These are phyloP conservation scores for Corydoras maculifer DNA, from an alignment of 2,113 vertebrate species.

Conservation along the genomic window DNA sequence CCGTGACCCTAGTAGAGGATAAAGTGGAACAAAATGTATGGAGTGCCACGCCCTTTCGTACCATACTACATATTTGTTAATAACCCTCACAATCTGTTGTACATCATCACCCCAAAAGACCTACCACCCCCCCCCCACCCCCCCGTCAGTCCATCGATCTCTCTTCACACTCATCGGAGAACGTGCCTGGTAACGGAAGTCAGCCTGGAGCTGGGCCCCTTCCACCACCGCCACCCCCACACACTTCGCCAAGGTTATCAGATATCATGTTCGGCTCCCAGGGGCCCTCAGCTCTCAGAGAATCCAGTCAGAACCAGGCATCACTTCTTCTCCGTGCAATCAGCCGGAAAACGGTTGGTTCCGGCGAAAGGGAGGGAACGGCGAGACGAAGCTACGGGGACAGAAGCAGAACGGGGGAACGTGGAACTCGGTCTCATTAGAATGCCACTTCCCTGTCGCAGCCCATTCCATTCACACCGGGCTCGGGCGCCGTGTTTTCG, in stretches of 20 bases:
- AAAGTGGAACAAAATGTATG: too few relatives aligned
- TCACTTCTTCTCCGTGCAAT: background rate
- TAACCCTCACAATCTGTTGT: background rate
- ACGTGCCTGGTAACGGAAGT: conserved; percentile 38
- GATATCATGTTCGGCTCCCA: conserved; percentile 35
- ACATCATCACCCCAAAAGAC: conserved; percentile 27
- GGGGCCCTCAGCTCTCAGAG: conserved; percentile 7
- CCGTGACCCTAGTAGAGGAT: too few relatives aligned
- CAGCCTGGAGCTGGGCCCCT: conserved; percentile 27
- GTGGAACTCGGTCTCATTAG: background rate
- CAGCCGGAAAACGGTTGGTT: background rate
- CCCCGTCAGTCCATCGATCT: conserved; percentile 36
- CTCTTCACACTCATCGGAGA: conserved; percentile 28
- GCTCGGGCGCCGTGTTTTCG: conserved; percentile 34
- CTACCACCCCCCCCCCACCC: conserved; percentile 24
- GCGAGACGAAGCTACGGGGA: background rate
- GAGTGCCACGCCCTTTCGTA: too few relatives aligned
- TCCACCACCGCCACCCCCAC: background rate
- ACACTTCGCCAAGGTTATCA: conserved; percentile 44
- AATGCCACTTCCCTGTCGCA: conserved; percentile 25
- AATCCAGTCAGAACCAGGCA: background rate
- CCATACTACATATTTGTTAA: too few relatives aligned
- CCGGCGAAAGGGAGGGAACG: background rate
- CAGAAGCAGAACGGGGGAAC: background rate
- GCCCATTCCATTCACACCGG: conserved; percentile 36